Evolutionary conservation across 2,113 vertebrate species (phyloP), one percentile per base, ranked within the genome.

Genomic region (Ctenodactylus gundi): DNA sequence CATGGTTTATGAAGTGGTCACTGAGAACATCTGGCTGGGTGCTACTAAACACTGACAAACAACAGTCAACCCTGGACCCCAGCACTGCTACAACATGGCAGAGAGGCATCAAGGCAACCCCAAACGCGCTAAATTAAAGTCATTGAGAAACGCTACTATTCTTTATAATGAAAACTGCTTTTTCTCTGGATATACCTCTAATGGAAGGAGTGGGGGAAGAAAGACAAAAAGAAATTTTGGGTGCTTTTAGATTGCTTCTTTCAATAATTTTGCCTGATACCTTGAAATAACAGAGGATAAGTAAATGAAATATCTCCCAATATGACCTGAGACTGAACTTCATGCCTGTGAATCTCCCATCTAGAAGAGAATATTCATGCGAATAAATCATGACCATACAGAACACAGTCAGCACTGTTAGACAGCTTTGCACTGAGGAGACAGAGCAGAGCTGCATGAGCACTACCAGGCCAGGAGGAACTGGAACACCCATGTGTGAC

Each of bases 381-480:
- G 65, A 65, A 70, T 36, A 78, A 34, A 34, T 9, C 41, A 44
- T 11, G 11, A 65, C 44, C 73, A 44, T 0, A 15, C 5, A 25
- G 62, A 34, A 60, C 0, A 7, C 0, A 78, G 21, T 6, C 65
- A 18, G 55, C 1, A 36, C 76, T 29, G 0, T 14, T 6, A 49
- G 0, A 75, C 3, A 70, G 85, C 34, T 83, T 27, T 0, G 1
- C 0, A 4, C 7, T 2, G 9, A 31, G 5, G 31, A 34, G 25
- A 4, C 4, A 11, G 65, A 46, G 46, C 41, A 53, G 49, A 91
- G 77, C 51, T 57, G 13, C 14, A 15, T n/a, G 10, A 39, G 65
- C 0, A 3, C 44, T 2, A 49, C 1, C 0, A 2, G 27, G 53
- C 62, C 39, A 18, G 7, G 55, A 73, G 31, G 31, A n/a, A 55